Conservation (phyloP, 2,888 invertebrate species). For the Drosophila bunnanda region DNA sequence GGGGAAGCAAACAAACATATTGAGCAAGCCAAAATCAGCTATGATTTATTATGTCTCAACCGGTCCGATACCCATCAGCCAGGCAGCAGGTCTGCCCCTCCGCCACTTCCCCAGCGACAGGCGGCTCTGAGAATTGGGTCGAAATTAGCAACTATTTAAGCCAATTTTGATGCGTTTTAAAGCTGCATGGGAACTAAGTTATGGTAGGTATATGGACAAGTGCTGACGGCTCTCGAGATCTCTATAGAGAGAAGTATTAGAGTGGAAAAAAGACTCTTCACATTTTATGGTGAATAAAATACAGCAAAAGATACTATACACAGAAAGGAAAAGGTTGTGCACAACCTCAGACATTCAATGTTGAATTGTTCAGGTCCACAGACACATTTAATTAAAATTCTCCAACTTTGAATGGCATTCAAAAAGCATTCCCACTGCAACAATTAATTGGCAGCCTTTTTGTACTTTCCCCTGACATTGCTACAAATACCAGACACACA, state of each 20-base stretch:
- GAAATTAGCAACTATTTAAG: conserved; percentile 66
- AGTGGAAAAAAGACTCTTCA: background rate
- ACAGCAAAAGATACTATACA: background rate
- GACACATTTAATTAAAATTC: conserved; percentile 23
- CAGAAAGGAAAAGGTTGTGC: background rate
- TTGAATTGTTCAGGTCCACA: background rate
- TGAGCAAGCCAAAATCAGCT: conserved; percentile 46
- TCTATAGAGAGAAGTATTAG: conserved; percentile 1
- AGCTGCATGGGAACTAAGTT: conserved; percentile 29
- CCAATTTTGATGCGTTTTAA: conserved; percentile 47
- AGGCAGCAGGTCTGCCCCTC: background rate
- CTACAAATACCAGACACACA: conserved; percentile 31
- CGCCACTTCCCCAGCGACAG: conserved; percentile 36
- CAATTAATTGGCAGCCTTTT: conserved; percentile 18
- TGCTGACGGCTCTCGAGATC: conserved; percentile 12
- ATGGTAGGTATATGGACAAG: conserved; percentile 28
- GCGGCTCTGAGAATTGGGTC: conserved; percentile 70
- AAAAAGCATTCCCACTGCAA: conserved; percentile 32
- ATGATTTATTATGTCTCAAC: conserved; percentile 65
- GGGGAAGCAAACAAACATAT: conserved; percentile 42
- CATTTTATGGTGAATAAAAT: background rate
- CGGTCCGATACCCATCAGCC: conserved; percentile 20
- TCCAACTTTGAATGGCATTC: conserved; percentile 2
- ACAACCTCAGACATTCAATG: background rate
- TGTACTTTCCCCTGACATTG: conserved; percentile 62